Base-by-base conservation (phyloP, 2,113 vertebrate genomes). In the Megaceryle maxima region DNA sequence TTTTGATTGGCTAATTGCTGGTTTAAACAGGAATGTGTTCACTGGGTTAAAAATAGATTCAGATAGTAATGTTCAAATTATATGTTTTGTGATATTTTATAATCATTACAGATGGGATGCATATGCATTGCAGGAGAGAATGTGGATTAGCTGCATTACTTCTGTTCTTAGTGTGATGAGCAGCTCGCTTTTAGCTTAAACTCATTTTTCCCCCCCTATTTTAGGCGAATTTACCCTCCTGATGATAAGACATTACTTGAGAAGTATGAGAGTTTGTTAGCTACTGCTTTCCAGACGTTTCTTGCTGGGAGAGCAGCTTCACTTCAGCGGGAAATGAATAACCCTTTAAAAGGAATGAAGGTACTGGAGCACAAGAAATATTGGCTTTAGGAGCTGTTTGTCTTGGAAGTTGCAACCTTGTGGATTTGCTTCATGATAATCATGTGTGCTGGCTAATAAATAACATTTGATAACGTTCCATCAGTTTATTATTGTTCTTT, bases 341-440 rank as follows among this genome's bases (percentile, higher is more conserved):
- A 99, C 98, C 99, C 99, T 97, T 98, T 99, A 98, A 99, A 99
- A 98, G 98, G 97, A 98, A 99, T 99, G 99, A 99, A 99, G 99
- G 99, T 99, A 99, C 81, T 56, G 70, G 64, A 88, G 46, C 87
- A 63, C 29, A 55, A 21, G 1, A 35, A 82, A 3, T 57, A n/a
- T 24, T 88, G 31, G 43, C 59, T 86, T 63, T 44, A 76, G 19
- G 44, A 69, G 25, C 86, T 63, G 10, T 33, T 59, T 59, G 17
- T 29, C 56, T 85, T 78, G 64, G 41, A 87, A 72, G 67, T 88
- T 48, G 46, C 64, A 55, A 64, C 25, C 51, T 69, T 66, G 5
- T 84, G 67, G 51, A 86, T 83, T 83, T 79, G 37, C 74, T 91
- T 88, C 62, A 85, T 2, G 1, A 46, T 70, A 37, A 85, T 87